Evolutionary conservation across 1,140 invertebrate species (phyloP), one percentile per base, ranked within the genome.

Genomic region (Pseudomyrmex pallidus): DNA sequence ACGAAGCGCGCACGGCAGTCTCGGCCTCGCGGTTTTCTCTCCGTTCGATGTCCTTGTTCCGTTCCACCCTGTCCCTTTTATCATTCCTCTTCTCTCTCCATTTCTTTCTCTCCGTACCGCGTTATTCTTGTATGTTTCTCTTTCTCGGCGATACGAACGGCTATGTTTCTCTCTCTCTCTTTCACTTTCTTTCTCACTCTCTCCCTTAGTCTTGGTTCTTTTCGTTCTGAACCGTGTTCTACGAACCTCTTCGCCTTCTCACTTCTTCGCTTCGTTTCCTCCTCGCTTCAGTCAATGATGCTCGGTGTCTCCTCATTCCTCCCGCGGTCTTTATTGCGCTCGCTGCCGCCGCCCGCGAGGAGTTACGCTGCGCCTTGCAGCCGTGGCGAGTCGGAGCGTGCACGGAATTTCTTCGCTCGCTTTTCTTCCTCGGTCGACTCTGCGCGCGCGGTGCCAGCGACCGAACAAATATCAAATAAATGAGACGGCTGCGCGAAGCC

Each of bases 391-490:
- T 46, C 25, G 7, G 61, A 66, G 44, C 52, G 74, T 64, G 63
- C 35, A 12, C 44, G 66, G 20, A 80, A 80, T 80, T 35, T 80
- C 56, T 20, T 15, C 74, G 48, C 25, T 64, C 46, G 48, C 46
- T 52, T 59, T 73, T 59, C 52, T 35, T 80, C 17, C 57, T 66
- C 48, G 44, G 15, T 15, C 70, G 57, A 50, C 50, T n/a, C 35
- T 35, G 35, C 35, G 35, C 35, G 35, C 35, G 35, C 25, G 12
- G 57, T 44, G 46, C 57, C 59, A 59, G 25, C 64, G 57, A 74
- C 61, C 86, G 73, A 88, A 82, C 87, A 88, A 88, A 89, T 89
- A 88, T 89, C 84, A 88, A 89, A 85, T 85, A 88, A 89, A 88
- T 85, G 87, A 82, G 22, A 70, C 44, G 62, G 74, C 73, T 83